Percentiles rank a stretch among this genome's conserved stretches.
These are phyloP conservation scores for Mactra quadrangularis DNA, from an alignment of 1,140 invertebrate species.

Conservation along the genomic window DNA sequence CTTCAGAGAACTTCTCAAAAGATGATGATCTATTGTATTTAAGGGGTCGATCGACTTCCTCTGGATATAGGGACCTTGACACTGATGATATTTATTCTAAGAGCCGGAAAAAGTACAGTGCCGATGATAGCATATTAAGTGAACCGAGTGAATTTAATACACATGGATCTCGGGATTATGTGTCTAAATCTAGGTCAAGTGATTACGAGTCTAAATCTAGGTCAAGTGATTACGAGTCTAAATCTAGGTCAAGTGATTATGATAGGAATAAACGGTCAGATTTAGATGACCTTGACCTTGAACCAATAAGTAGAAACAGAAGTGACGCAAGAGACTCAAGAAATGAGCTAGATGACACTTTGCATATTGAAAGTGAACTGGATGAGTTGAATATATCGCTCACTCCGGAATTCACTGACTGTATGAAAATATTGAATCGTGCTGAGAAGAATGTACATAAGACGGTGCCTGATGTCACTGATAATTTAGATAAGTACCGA, in stretches of 20 bases:
- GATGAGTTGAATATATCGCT: slow-evolving; percentile 78
- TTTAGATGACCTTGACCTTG: slow-evolving; percentile 12
- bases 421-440: slow-evolving; percentile 80
- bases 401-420: slow-evolving; percentile 82
- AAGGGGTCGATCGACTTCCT: slow-evolving; percentile 45
- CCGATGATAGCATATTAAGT: slow-evolving; percentile 59
- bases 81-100: slow-evolving; percentile 44
- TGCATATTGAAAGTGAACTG: slow-evolving; percentile 73
- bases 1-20: slow-evolving; percentile 38
- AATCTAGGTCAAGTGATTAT: slow-evolving; percentile 27
- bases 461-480: slow-evolving; percentile 20
- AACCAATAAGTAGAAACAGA: no score
- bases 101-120: slow-evolving; percentile 48
- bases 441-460: slow-evolving; percentile 81
- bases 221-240: slow-evolving; percentile 26
- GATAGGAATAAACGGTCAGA: slow-evolving; percentile 32
- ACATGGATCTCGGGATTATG: slow-evolving; percentile 6
- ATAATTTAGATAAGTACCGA: slow-evolving; percentile 17
- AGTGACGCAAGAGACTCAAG: background rate
- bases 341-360: slow-evolving; percentile 73
- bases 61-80: background rate
- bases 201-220: background rate
- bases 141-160: slow-evolving; percentile 64
- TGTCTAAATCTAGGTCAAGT: slow-evolving; percentile 24
- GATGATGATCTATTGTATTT: slow-evolving; percentile 64